Evolutionary conservation across 2,888 invertebrate genomes (phyloP).

Genomic region (Archips xylosteana): DNA sequence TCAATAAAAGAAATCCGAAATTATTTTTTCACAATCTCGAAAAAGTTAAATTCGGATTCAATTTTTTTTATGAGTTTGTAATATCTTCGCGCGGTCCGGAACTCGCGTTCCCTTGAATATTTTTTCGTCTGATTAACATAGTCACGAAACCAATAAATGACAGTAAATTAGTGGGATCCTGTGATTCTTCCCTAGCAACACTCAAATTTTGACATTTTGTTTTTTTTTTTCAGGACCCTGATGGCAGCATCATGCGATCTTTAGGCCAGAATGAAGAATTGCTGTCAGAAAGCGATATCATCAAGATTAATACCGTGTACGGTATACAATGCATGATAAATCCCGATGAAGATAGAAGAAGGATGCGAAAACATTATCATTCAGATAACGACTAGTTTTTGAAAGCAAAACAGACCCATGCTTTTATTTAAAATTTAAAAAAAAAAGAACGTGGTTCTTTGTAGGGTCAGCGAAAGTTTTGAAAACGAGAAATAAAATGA

Average conservation of each 20-base stretch:
- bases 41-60: too few species aligned
- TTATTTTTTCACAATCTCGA: too few species aligned
- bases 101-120: too few species aligned
- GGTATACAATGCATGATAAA: constrained; percentile 61
- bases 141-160: too few species aligned
- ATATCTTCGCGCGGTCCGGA: too few species aligned
- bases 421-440: too few species aligned
- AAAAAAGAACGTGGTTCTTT: not conserved
- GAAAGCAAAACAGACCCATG: not conserved
- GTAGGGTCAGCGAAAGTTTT: not conserved
- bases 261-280: constrained; percentile 67
- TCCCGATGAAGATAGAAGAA: not conserved
- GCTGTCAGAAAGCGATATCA: constrained; percentile 66
- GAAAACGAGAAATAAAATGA: constrained; percentile 1
- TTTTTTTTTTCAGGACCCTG: constrained; percentile 65
- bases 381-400: not conserved
- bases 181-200: not conserved
- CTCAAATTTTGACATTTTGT: not conserved
- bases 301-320: constrained; percentile 77
- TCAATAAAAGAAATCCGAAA: too few species aligned
- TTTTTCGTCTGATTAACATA: too few species aligned
- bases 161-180: not conserved
- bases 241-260: constrained; percentile 66
- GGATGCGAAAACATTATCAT: not conserved
- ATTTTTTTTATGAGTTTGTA: too few species aligned